phyloP scores from a whole-genome alignment of 1,140 invertebrate species.

The Drosophila prosaltans region DNA sequence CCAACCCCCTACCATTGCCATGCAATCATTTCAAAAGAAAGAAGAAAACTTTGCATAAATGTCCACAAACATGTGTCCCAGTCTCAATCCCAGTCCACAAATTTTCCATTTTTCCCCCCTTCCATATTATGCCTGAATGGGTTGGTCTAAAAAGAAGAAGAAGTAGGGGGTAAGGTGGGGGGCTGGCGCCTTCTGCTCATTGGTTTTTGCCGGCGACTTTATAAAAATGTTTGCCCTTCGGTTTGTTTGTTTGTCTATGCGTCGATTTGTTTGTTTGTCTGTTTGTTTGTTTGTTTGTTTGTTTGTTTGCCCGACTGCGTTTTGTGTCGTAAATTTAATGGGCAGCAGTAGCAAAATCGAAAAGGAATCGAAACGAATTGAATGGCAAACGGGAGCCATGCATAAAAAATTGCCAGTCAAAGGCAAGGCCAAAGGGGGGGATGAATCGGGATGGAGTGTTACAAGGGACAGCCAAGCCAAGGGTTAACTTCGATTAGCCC shows the following conservation, averaged over 20 bases:
- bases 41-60: conserved; percentile 72
- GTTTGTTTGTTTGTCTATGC: conserved; percentile 60
- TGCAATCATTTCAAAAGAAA: conserved; percentile 43
- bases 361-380: conserved; percentile 77
- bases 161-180: conserved; percentile 4
- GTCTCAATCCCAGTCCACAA: conserved; percentile 40
- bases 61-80: conserved; percentile 75
- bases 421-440: conserved; percentile 8
- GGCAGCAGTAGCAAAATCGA: conserved; percentile 66
- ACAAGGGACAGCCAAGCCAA: conserved; percentile 50
- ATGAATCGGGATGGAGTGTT: neutral
- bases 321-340: conserved; percentile 81
- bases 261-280: conserved; percentile 62
- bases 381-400: conserved; percentile 77
- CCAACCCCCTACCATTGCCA: neutral
- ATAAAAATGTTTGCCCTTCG: conserved; percentile 79
- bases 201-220: conserved; percentile 66
- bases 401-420: conserved; percentile 74
- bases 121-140: neutral
- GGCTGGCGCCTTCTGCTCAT: conserved; percentile 29
- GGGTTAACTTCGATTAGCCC: conserved; percentile 80
- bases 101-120: conserved; percentile 34
- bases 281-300: conserved; percentile 56
- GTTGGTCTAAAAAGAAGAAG: too few species aligned
- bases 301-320: conserved; percentile 73